phyloP scores from a whole-genome alignment of 1,140 invertebrate genomes.

The Tetramorium alpestre region DNA sequence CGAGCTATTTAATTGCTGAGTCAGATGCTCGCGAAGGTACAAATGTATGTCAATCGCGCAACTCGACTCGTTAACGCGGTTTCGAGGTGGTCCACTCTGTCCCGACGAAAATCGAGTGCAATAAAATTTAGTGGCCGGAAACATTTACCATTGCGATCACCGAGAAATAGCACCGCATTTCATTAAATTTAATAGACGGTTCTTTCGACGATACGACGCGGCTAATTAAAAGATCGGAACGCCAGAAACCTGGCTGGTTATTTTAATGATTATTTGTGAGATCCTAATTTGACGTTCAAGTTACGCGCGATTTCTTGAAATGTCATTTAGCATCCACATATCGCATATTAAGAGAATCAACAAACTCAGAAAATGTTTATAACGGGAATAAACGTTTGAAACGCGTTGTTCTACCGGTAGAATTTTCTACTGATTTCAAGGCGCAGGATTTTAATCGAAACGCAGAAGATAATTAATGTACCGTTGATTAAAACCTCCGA shows the following conservation, averaged over 20 bases:
- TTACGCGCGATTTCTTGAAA: not conserved
- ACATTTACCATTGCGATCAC: conserved; percentile 30
- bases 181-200: conserved; percentile 46
- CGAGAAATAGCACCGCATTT: conserved; percentile 22
- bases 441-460: not conserved
- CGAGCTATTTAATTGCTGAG: conserved; percentile 45
- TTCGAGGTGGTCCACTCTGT: conserved; percentile 63
- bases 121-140: conserved; percentile 61
- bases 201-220: conserved; percentile 5
- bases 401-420: not conserved
- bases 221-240: conserved; percentile 39
- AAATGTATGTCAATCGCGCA: conserved; percentile 68
- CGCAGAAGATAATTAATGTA: conserved; percentile 6
- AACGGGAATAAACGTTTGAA: conserved; percentile 12
- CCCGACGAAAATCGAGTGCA: conserved; percentile 41
- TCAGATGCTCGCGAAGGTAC: conserved; percentile 26
- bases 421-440: conserved; percentile 4
- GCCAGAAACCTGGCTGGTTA: not conserved
- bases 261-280: conserved; percentile 30
- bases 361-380: conserved; percentile 1
- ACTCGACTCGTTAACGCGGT: conserved; percentile 57
- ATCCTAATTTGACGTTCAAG: conserved; percentile 11
- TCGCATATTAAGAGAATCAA: not conserved
- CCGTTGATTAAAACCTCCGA: conserved; percentile 12
- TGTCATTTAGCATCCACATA: not conserved